phyloP scores from a whole-genome alignment of 2,888 invertebrate genomes.

The Heteromurus nitidus region DNA sequence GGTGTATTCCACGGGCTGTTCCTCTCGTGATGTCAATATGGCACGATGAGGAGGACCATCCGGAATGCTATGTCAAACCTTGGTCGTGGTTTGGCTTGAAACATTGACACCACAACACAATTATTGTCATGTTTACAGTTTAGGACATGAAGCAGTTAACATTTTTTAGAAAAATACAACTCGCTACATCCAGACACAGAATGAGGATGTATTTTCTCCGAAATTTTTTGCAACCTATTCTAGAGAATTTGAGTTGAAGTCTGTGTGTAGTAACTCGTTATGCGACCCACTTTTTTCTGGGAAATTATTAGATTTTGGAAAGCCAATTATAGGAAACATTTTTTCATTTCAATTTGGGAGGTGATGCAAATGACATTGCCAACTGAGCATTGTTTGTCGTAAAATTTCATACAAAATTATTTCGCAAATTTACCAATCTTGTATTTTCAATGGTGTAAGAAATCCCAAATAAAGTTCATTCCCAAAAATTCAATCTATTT shows the following conservation, averaged over 20 bases:
- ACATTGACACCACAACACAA: background rate
- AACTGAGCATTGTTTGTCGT: too few relatives aligned
- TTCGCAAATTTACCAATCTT: too few relatives aligned
- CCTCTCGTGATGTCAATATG: background rate
- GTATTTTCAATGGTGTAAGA: too few relatives aligned
- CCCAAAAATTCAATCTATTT: too few relatives aligned
- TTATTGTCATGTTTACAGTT: background rate
- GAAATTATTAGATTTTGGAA: too few relatives aligned
- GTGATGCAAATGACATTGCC: too few relatives aligned
- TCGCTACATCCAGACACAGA: background rate
- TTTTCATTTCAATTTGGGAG: too few relatives aligned
- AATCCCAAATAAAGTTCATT: too few relatives aligned
- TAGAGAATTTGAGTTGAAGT: background rate
- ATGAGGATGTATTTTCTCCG: background rate
- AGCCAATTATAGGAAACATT: too few relatives aligned
- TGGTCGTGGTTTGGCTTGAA: constrained; percentile 25
- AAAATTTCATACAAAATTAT: too few relatives aligned
- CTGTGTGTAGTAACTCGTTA: too few relatives aligned
- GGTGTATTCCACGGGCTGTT: constrained; percentile 30
- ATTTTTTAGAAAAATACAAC: background rate
- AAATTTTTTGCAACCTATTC: background rate
- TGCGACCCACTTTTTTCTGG: too few relatives aligned
- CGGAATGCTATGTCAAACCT: constrained; percentile 38
- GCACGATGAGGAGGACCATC: constrained; percentile 19
- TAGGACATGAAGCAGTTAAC: background rate